Evolutionary conservation across 2,797 vertebrate species (phyloP).

Genomic region (Fratercula arctica): DNA sequence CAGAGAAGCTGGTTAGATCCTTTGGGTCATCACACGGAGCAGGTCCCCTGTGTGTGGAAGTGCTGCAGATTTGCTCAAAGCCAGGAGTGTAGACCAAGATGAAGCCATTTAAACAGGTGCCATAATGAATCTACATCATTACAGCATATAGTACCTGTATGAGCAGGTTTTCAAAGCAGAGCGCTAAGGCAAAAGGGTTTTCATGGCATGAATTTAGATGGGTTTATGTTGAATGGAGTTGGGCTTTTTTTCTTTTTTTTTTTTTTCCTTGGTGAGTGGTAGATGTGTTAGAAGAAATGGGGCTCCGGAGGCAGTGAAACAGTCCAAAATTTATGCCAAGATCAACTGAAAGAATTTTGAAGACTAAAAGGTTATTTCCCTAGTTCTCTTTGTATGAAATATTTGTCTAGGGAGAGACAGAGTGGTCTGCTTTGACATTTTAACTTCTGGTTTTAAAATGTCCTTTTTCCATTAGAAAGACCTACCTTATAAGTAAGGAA

Average conservation of each 20-base stretch:
- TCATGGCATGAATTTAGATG: background rate
- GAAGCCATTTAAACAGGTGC: background rate
- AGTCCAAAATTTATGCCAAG: background rate
- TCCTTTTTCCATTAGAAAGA: background rate
- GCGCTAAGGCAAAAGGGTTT: background rate
- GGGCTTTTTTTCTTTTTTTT: too few species aligned
- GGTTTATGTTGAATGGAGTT: background rate
- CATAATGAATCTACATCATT: background rate
- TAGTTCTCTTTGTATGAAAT: background rate
- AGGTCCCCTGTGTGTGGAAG: background rate
- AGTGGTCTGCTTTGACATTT: background rate
- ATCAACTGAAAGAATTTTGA: background rate
- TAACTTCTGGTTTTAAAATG: background rate
- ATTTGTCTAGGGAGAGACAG: background rate
- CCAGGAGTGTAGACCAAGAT: background rate
- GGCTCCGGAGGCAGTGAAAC: background rate
- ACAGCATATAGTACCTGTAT: background rate
- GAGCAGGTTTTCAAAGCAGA: background rate
- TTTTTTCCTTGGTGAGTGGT: background rate
- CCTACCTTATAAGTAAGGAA: background rate
- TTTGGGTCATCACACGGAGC: background rate
- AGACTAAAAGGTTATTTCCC: slow-evolving; percentile 7
- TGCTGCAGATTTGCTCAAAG: background rate
- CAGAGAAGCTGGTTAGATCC: background rate
- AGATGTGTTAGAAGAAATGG: background rate